phyloP scores from a whole-genome alignment of 2,888 invertebrate genomes.

The Pandemis corylana region DNA sequence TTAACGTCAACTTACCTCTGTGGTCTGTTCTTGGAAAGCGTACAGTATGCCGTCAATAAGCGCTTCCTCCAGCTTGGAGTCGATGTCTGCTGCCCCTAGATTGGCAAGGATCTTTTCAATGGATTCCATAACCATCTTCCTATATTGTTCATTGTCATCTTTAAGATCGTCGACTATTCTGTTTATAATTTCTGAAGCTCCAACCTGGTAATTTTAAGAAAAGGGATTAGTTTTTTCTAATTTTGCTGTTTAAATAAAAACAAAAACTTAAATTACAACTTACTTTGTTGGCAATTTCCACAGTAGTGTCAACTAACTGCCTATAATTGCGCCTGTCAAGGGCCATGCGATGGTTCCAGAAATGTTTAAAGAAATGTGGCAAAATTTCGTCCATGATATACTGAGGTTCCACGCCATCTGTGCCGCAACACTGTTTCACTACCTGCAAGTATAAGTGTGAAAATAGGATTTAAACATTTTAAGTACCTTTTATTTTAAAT shows the following conservation, averaged over 20 bases:
- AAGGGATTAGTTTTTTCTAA: conserved; percentile 2
- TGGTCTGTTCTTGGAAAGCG: conserved; percentile 99
- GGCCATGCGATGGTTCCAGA: conserved; percentile 99
- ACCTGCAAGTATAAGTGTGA: conserved; percentile 83
- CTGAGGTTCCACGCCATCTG: conserved; percentile 99
- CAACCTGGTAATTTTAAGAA: conserved; percentile 85
- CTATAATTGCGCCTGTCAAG: conserved; percentile 98
- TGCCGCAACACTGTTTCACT: conserved; percentile 99
- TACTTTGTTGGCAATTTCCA: conserved; percentile 99
- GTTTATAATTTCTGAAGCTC: conserved; percentile 99
- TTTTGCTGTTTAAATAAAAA: neutral
- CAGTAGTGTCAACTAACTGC: conserved; percentile 99
- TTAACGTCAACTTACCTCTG: conserved; percentile 87
- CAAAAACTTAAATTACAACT: conserved; percentile 15
- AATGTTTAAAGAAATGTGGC: conserved; percentile 99
- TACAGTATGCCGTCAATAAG: conserved; percentile 99
- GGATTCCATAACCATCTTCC: conserved; percentile 99
- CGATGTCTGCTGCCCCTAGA: conserved; percentile 98
- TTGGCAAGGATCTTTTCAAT: conserved; percentile 99
- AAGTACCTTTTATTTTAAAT: too few species aligned
- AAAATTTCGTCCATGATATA: conserved; percentile 99
- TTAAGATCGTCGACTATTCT: conserved; percentile 99
- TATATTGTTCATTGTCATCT: conserved; percentile 99
- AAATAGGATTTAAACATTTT: neutral
- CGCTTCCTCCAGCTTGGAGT: conserved; percentile 98